These are phyloP conservation scores for Poliocrania exsul DNA, from an alignment of 2,797 vertebrate genomes.

Conservation along the genomic window DNA sequence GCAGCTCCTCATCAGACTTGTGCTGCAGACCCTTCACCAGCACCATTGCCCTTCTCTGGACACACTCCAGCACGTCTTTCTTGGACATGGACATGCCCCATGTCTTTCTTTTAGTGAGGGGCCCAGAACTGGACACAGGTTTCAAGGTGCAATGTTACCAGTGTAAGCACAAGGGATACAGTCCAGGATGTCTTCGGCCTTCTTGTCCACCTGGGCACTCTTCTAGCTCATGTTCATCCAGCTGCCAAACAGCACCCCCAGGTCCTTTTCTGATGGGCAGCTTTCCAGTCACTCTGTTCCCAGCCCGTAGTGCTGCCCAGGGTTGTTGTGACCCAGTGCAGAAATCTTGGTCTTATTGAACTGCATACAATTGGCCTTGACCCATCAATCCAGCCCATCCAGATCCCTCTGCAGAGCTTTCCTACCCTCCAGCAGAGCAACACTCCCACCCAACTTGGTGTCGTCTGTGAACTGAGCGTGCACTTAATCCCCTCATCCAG, in stretches of 20 bases:
- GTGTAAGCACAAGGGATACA: fast-evolving
- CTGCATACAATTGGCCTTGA: not conserved
- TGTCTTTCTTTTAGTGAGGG: too few relatives aligned
- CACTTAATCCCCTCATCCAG: too few relatives aligned
- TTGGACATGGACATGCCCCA: not conserved
- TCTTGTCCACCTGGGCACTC: not conserved
- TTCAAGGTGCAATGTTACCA: fast-evolving
- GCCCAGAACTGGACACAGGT: not conserved
- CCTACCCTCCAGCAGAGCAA: not conserved
- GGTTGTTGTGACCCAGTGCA: not conserved
- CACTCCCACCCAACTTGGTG: not conserved
- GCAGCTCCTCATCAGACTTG: not conserved
- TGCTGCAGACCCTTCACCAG: not conserved
- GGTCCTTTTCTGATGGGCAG: not conserved
- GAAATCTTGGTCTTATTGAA: not conserved
- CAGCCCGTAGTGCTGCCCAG: not conserved
- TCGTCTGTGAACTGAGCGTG: not conserved
- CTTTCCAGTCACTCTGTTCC: not conserved
- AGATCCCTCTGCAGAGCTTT: not conserved
- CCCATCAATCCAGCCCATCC: not conserved
- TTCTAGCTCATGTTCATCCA: fast-evolving
- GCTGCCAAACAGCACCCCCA: not conserved
- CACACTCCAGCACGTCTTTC: fast-evolving
- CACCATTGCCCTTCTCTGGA: not conserved
- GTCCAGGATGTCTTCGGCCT: not conserved